Evolutionary conservation across 2,797 vertebrate genomes (phyloP), one percentile per base, ranked within the genome.

Genomic region (Xerus rutilus): DNA sequence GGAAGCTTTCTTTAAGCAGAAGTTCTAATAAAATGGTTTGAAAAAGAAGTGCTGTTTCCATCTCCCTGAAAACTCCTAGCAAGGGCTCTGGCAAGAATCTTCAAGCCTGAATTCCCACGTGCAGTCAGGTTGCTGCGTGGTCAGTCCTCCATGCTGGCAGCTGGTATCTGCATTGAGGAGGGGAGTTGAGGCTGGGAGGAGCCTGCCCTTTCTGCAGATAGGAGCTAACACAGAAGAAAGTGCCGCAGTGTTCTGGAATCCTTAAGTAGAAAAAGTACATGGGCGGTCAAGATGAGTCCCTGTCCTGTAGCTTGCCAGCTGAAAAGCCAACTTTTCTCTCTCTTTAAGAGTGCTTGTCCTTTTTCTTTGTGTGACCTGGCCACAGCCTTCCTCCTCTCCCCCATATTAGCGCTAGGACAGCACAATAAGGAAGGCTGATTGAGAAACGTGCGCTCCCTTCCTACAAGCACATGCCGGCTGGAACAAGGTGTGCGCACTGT

Each of bases 71-170:
- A 32, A 43, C 32, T 70, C 59, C 45, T 78, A 78, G 7, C 52
- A 17, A 84, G 43, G 47, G 54, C 30, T 89, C 87, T 12, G 43
- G 83, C 43, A 28, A 35, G n/a, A 64, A 35, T 45, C 11, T 69
- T 47, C 6, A 7, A 47, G 6, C 6, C 47, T 18, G 28, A 49
- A n/a, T 65, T 39, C 78, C 25, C 39, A 39, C 10, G 21, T 6
- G 35, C 5, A 1, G 62, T 23, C 5, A 11, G 1, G 32, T 30
- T 18, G 13, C 9, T 14, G 0, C 0, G 3, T 39, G 14, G 0
- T 30, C 57, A 4, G 8, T 43, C 12, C 2, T 59, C 23, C 4
- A 4, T n/a, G 17, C 39, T 30, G 74, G 47, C 32, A 62, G 39
- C 23, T 23, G 73, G 35, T 39, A 17, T 0, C 11, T 14, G 45